Evolutionary conservation across 2,888 invertebrate genomes (phyloP).

Genomic region (Encarsia formosa): DNA sequence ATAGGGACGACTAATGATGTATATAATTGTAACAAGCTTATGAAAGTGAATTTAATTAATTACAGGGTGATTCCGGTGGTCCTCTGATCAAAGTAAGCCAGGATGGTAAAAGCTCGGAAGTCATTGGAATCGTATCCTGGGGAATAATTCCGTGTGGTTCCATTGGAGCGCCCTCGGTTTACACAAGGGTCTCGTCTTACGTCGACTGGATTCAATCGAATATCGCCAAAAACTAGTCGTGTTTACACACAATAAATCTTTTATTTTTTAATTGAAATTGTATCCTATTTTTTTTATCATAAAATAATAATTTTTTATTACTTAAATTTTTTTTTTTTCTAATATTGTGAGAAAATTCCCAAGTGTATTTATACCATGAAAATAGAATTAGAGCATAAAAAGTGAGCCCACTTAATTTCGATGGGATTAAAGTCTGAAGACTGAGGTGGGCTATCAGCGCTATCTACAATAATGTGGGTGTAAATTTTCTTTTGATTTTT

Average conservation of each 20-base stretch:
- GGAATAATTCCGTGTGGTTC: conserved; percentile 50
- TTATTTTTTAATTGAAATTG: not conserved
- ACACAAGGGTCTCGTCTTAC: conserved; percentile 49
- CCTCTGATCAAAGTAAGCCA: conserved; percentile 52
- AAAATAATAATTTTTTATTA: not conserved
- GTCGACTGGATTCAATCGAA: conserved; percentile 45
- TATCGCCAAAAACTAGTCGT: conserved; percentile 6
- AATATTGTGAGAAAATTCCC: too few relatives aligned
- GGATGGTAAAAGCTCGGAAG: conserved; percentile 60
- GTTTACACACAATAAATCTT: not conserved
- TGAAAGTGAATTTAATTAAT: conserved; percentile 20
- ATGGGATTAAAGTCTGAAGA: too few relatives aligned
- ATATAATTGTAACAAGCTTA: not conserved
- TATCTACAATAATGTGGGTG: too few relatives aligned
- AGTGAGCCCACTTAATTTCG: too few relatives aligned
- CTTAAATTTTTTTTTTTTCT: not conserved
- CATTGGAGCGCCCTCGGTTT: conserved; percentile 48
- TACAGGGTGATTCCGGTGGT: conserved; percentile 57
- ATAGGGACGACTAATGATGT: not conserved
- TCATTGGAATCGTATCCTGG: conserved; percentile 59
- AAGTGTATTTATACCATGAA: too few relatives aligned
- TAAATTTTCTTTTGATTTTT: too few relatives aligned
- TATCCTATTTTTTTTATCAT: not conserved
- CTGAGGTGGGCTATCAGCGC: too few relatives aligned
- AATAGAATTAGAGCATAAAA: too few relatives aligned